Conservation (phyloP, 2,888 invertebrate species). For the Pristionchus exspectatus region DNA sequence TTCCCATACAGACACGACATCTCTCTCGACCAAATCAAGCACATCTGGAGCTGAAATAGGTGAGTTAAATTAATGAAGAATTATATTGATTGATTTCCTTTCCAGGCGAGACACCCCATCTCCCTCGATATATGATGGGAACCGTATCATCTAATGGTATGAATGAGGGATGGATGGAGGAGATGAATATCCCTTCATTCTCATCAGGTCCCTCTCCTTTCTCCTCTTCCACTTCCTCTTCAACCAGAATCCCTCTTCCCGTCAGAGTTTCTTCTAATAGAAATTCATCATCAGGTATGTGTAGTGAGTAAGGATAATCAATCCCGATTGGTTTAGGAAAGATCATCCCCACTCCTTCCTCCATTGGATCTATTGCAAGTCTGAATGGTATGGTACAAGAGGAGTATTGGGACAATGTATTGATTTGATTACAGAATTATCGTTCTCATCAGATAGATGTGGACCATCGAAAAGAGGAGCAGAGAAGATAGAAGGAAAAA, state of each 20-base stretch:
- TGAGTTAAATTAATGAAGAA: background rate
- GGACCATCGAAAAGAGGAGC: background rate
- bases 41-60: background rate
- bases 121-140: background rate
- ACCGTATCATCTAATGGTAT: background rate
- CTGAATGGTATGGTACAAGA: background rate
- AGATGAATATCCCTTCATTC: background rate
- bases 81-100: background rate
- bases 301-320: background rate
- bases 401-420: background rate
- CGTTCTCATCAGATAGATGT: conserved; percentile 20
- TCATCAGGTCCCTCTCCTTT: background rate
- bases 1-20: background rate
- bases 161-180: background rate
- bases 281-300: background rate
- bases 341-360: background rate
- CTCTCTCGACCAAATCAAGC: background rate
- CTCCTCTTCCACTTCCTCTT: background rate
- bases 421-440: background rate
- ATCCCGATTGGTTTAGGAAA: background rate
- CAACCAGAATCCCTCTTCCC: background rate
- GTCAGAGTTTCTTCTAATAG: background rate
- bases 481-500: background rate
- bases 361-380: background rate
- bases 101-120: conserved; percentile 1